A percentile compares a stretch with the other conserved stretches of the same genome.
phyloP scores from a whole-genome alignment of 2,113 vertebrate species.

The Noturus placidus region DNA sequence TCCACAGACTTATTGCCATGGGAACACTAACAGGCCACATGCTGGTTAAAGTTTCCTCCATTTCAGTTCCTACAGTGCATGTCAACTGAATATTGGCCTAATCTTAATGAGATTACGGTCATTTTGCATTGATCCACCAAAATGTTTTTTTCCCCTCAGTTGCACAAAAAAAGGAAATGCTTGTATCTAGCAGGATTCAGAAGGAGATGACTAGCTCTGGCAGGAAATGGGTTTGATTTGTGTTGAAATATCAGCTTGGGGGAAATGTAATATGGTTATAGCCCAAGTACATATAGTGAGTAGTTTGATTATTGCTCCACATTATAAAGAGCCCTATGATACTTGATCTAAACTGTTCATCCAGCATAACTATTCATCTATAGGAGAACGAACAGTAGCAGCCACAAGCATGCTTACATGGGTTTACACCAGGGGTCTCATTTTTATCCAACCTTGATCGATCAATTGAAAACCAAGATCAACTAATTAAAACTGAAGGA shows the following conservation, averaged over 20 bases:
- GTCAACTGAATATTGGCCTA: background rate
- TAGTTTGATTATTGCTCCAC: background rate
- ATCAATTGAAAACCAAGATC: background rate
- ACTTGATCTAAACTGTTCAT: background rate
- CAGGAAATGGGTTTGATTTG: background rate
- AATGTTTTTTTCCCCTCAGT: background rate
- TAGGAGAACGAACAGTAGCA: background rate
- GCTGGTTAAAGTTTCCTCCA: slow-evolving; percentile 24
- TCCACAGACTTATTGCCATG: slow-evolving; percentile 55
- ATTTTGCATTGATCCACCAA: slow-evolving; percentile 3
- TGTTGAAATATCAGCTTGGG: background rate
- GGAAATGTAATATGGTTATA: background rate
- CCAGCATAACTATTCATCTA: background rate
- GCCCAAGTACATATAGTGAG: background rate
- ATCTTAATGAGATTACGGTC: slow-evolving; percentile 30
- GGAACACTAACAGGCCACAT: slow-evolving; percentile 48
- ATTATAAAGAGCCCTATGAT: slow-evolving; percentile 11
- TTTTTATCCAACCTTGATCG: background rate
- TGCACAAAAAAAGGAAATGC: background rate
- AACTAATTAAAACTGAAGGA: background rate
- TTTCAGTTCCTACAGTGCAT: slow-evolving; percentile 7
- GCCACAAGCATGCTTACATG: background rate
- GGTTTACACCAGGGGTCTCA: background rate
- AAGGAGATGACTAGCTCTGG: background rate
- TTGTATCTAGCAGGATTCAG: background rate